Evolutionary conservation across 2,113 vertebrate species (phyloP).

Genomic region (Poeciliopsis prolifica): DNA sequence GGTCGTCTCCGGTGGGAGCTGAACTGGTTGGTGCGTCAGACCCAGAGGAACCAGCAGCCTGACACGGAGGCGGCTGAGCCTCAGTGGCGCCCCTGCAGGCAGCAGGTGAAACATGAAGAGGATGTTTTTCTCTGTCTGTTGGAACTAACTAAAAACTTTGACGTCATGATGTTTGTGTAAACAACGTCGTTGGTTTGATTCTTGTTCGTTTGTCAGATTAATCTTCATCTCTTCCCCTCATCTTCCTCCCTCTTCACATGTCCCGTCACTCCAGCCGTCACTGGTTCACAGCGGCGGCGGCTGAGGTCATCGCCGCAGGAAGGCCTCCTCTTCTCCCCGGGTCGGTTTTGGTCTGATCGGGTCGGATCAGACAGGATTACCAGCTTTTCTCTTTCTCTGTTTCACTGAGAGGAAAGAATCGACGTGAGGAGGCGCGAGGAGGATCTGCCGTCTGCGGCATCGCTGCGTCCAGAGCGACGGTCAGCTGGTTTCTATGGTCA

Average conservation of each 20-base stretch:
- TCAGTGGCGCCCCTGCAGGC: not conserved
- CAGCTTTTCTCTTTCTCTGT: not conserved
- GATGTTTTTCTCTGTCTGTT: not conserved
- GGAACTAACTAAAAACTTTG: not conserved
- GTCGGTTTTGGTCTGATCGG: conserved; percentile 24
- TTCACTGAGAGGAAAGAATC: not conserved
- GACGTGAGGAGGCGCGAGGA: conserved; percentile 1
- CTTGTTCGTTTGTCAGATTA: conserved; percentile 18
- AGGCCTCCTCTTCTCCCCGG: conserved; percentile 9
- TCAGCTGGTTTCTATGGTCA: conserved; percentile 69
- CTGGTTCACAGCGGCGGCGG: conserved; percentile 64
- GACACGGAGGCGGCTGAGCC: not conserved
- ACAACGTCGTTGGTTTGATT: not conserved
- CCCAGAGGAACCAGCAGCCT: not conserved
- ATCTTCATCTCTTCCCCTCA: not conserved
- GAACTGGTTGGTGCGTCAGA: too few species aligned
- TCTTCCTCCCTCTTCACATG: conserved; percentile 24
- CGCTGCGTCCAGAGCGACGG: conserved; percentile 60
- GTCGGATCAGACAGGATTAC: not conserved
- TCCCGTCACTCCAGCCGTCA: conserved; percentile 68
- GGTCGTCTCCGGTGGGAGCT: too few species aligned
- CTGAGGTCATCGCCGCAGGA: conserved; percentile 65
- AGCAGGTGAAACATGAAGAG: not conserved
- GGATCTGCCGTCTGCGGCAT: conserved; percentile 11
- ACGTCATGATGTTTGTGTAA: not conserved